phyloP scores from a whole-genome alignment of 2,888 invertebrate species.

The Protodeltote pygarga region DNA sequence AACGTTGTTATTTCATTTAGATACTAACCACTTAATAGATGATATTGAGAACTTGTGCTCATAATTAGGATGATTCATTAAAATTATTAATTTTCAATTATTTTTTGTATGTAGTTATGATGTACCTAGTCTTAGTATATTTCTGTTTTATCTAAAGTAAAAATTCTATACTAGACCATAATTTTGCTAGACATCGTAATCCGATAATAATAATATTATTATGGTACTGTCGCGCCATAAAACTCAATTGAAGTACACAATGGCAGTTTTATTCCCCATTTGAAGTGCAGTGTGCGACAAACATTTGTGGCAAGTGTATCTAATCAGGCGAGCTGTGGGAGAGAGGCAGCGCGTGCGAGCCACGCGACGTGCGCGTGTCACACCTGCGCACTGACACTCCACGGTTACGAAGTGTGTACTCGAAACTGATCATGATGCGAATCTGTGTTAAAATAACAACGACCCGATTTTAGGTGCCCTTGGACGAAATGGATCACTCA shows the following conservation, averaged over 20 bases:
- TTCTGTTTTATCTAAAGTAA: conserved; percentile 2
- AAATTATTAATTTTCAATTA: no score
- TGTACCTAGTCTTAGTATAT: no score
- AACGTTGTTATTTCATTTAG: conserved; percentile 48
- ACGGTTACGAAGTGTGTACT: conserved; percentile 36
- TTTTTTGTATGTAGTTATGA: no score
- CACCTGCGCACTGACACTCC: conserved; percentile 64
- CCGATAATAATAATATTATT: conserved; percentile 66
- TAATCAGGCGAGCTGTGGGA: conserved; percentile 60
- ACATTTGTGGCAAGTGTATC: conserved; percentile 80
- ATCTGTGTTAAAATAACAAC: conserved; percentile 46
- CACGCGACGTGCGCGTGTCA: conserved; percentile 66
- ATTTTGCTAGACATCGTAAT: conserved; percentile 35
- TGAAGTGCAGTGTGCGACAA: conserved; percentile 62
- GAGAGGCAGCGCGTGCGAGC: conserved; percentile 52
- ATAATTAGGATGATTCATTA: no score
- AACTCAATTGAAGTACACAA: conserved; percentile 63
- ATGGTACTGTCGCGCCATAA: conserved; percentile 63
- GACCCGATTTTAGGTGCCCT: conserved; percentile 34
- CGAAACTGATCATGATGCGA: conserved; percentile 34
- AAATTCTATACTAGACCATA: conserved; percentile 24
- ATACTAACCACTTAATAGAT: conserved; percentile 46
- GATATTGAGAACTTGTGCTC: conserved; percentile 35
- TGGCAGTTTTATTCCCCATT: conserved; percentile 67
- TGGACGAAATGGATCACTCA: conserved; percentile 23